phyloP scores from a whole-genome alignment of 92 coral and sea anemone genomes.

The Anthopleura xanthogrammica region DNA sequence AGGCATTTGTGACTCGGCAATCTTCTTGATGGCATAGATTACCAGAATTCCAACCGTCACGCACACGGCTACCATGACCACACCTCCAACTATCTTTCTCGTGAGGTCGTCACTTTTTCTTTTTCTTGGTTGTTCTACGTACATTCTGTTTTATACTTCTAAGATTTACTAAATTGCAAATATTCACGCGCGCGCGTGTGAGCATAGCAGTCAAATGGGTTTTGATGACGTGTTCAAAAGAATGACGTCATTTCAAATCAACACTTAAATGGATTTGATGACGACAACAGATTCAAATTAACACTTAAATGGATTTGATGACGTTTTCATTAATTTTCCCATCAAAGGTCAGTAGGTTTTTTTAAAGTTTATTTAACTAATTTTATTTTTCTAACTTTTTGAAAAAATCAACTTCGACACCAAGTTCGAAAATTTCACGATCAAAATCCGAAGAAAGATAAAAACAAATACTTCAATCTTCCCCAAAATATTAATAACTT shows the following conservation, averaged over 20 bases:
- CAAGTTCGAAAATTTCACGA: no score
- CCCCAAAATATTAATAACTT: no score
- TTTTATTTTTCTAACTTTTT: no score
- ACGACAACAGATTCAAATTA: no score
- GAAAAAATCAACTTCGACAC: no score
- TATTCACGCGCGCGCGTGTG: neutral
- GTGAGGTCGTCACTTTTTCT: neutral
- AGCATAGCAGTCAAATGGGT: neutral
- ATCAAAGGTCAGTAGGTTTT: no score
- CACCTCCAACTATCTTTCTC: conserved; percentile 46
- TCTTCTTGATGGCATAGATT: conserved; percentile 58
- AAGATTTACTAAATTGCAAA: neutral
- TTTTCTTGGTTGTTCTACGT: neutral
- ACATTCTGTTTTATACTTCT: neutral
- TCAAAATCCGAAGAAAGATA: no score
- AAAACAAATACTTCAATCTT: no score
- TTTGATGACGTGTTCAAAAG: neutral
- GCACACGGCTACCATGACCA: conserved; percentile 55
- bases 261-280: neutral
- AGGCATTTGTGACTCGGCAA: conserved; percentile 39
- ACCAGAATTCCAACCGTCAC: conserved; percentile 49
- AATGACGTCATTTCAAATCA: neutral
- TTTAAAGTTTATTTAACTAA: no score
- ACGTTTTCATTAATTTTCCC: no score
- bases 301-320: no score